Base-by-base conservation (phyloP, 2,888 invertebrate species). In the Acleris laterana region DNA sequence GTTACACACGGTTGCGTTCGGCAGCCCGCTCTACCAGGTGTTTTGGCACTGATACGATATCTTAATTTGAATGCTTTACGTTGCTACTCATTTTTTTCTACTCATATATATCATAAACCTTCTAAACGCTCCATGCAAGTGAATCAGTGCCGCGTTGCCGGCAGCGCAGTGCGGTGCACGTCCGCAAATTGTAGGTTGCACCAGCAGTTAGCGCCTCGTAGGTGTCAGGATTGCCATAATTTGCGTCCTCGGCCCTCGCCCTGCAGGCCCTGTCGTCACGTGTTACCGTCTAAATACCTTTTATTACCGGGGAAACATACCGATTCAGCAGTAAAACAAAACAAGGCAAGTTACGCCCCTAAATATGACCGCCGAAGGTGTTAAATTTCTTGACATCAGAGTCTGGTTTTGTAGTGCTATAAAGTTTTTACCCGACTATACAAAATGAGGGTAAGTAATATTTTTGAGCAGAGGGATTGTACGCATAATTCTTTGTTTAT, bases 221-320 rank as follows among this genome's bases (percentile, higher is more conserved):
- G 93, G 93, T 93, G 93, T 93, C 87, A 88, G 84, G 84, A 93
- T 93, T 92, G 93, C 93, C 89, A 85, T 93, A 92, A 93, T 93
- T 93, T 91, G 89, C 88, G 83, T 82, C 81, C 75, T 71, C 79
- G 75, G 81, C 80, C 81, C 80, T 70, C 78, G 74, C 84, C 92
- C 90, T 69, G 81, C 80, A 87, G 93, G 88, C 82, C 75, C 84
- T 90, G 92, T 93, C 93, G 87, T 91, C 93, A 89, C 89, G 87
- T 90, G 79, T 87, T 86, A 81, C 82, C 81, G 81, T 83, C 86
- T 88, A 90, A 89, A 88, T 88, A 86, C 88, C 88, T 85, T 87
- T 85, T 85, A 85, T 86, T 87, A 88, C 77, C 73, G 77, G 76
- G 76, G 78, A 83, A 85, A 83, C 76, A 78, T 81, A 83, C 83